Percentiles rank a stretch among this genome's conserved stretches.
These are phyloP conservation scores for Macaria notata DNA, from an alignment of 2,888 invertebrate genomes.

Conservation along the genomic window DNA sequence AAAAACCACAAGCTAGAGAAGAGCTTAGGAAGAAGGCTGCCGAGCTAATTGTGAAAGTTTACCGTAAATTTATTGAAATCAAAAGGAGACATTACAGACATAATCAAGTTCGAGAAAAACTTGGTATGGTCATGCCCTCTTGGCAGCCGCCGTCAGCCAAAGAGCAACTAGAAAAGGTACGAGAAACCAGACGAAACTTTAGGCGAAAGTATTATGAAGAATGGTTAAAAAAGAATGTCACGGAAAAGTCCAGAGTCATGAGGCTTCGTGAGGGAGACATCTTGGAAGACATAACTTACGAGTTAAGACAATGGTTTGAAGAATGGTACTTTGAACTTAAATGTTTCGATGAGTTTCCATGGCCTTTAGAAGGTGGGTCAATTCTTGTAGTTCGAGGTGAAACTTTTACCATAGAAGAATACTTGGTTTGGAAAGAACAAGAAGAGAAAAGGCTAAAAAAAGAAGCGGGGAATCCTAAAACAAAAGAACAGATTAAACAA, in stretches of 20 bases:
- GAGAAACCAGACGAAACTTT: slow-evolving; percentile 69
- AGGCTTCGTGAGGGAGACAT: slow-evolving; percentile 80
- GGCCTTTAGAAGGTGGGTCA: slow-evolving; percentile 87
- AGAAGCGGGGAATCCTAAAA: slow-evolving; percentile 57
- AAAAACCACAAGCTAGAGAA: slow-evolving; percentile 53
- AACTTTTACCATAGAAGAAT: slow-evolving; percentile 83
- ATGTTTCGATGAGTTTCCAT: slow-evolving; percentile 88
- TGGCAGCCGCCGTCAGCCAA: slow-evolving; percentile 70
- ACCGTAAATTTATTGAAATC: slow-evolving; percentile 69
- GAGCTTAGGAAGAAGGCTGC: slow-evolving; percentile 50
- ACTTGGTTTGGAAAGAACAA: slow-evolving; percentile 61
- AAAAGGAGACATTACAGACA: slow-evolving; percentile 65
- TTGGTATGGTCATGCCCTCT: slow-evolving; percentile 82
- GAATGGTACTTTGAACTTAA: slow-evolving; percentile 82
- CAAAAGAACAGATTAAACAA: slow-evolving; percentile 72
- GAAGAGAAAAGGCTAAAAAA: slow-evolving; percentile 65
- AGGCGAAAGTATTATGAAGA: slow-evolving; percentile 69
- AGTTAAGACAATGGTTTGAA: slow-evolving; percentile 88
- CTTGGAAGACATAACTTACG: slow-evolving; percentile 88
- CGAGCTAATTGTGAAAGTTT: slow-evolving; percentile 52
- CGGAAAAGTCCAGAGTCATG: slow-evolving; percentile 76
- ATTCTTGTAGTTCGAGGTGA: slow-evolving; percentile 82
- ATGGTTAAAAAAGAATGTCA: slow-evolving; percentile 66
- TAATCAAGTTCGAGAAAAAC: slow-evolving; percentile 63
- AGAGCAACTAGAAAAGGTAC: slow-evolving; percentile 68